Conservation (phyloP, 2,113 vertebrate genomes). For the Anolis carolinensis region DNA sequence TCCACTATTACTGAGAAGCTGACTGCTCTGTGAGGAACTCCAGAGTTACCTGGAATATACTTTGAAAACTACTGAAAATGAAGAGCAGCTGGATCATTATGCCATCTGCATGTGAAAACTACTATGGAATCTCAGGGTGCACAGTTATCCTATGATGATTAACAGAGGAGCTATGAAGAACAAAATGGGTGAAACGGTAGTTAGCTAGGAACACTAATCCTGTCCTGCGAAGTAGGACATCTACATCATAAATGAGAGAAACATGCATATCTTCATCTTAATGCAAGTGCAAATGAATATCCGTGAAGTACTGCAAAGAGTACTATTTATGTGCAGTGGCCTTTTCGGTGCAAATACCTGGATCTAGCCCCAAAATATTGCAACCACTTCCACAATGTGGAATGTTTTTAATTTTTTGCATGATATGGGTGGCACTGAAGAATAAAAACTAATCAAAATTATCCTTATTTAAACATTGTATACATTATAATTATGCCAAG, state of each 20-base stretch:
- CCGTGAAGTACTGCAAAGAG: background rate
- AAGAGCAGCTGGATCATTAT: background rate
- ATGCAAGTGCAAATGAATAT: conserved; percentile 10
- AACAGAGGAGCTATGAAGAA: background rate
- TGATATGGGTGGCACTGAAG: conserved; percentile 68
- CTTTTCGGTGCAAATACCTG: background rate
- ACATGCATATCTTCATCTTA: conserved; percentile 5
- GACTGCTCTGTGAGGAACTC: background rate
- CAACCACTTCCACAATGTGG: conserved; percentile 68
- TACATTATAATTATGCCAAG: conserved; percentile 62
- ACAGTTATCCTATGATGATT: background rate
- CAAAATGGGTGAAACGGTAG: background rate
- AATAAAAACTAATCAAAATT: conserved; percentile 52
- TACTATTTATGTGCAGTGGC: background rate
- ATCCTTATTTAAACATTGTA: conserved; percentile 59
- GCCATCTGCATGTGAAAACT: background rate
- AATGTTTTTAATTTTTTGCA: conserved; percentile 68
- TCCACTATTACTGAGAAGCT: background rate
- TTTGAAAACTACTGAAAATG: background rate
- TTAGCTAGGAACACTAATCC: background rate
- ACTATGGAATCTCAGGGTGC: background rate
- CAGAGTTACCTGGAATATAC: background rate
- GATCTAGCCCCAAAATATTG: conserved; percentile 35
- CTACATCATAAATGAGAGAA: background rate
- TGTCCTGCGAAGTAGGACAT: background rate